Conservation (phyloP, 1,140 invertebrate species). For the Caligus rogercresseyi region DNA sequence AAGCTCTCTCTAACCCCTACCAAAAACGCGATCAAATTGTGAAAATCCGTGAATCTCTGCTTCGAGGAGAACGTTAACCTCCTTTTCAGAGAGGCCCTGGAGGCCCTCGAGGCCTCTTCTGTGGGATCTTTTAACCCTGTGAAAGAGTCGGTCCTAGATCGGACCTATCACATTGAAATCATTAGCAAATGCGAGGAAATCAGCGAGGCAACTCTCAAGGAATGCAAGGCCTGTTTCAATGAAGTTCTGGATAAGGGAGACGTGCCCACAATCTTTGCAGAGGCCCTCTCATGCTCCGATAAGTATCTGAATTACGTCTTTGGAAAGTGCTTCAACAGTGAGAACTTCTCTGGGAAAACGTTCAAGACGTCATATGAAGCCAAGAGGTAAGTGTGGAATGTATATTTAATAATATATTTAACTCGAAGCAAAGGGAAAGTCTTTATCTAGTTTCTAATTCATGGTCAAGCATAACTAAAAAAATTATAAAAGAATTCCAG, state of each 20-base stretch:
- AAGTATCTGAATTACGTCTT: not conserved
- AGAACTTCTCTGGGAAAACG: not conserved
- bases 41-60: not conserved
- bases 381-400: not conserved
- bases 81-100: not conserved
- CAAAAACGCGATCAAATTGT: not conserved
- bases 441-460: no score
- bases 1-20: not conserved
- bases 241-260: not conserved
- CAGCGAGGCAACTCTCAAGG: not conserved
- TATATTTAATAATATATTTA: not conserved
- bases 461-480: no score
- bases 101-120: not conserved
- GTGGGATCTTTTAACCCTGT: not conserved
- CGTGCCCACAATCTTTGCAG: not conserved
- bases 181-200: not conserved
- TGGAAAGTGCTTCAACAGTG: not conserved
- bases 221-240: not conserved
- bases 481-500: no score
- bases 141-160: not conserved
- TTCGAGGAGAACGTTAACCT: not conserved
- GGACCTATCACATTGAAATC: not conserved
- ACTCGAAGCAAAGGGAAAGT: no score
- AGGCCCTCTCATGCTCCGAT: not conserved
- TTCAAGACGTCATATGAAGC: not conserved